Base-by-base conservation (phyloP, 35 echinoderm and acorn worm genomes). In the Lytechinus pictus region DNA sequence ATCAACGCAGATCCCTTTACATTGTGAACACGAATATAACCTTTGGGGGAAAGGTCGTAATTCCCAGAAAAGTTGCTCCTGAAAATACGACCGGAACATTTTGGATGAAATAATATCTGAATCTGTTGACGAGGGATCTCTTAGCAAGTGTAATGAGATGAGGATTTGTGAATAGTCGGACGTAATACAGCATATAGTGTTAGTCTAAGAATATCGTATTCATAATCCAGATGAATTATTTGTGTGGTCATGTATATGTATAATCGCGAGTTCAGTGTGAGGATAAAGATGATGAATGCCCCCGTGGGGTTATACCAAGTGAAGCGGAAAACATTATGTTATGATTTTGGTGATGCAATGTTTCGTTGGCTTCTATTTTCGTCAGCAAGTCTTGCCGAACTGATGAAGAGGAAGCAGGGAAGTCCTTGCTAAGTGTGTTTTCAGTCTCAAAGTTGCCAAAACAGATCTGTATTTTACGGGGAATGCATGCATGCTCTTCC, bases 361-460 rank as follows among this genome's bases (percentile, higher is more conserved):
- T 79, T 79, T 79, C 19, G 19, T 79, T 24, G 66, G 66, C n/a
- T 79, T 79, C 66, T 79, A 79, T 79, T 79, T 79, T 79, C 19
- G 66, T 79, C 66, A 79, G 66, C 66, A 24, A 79, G n/a, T 79
- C 66, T 79, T 79, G 66, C 66, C 66, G n/a, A 79, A 79, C n/a
- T 79, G 19, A 0, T 79, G 5, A 79, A 24, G 7, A 71, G 66
- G 66, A 79, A 79, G 66, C 19, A 79, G 66, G 66, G 21, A 79
- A 24, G 14, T 79, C 66, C 66, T 79, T 79, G 16, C 66, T n/a
- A 79, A 79, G 66, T 79, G 66, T 79, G 66, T 79, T 79, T 79
- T 79, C 66, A 24, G 19, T 79, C 16, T 79, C 19, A 79, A 24
- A 79, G 19, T 79, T 79, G 66, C 66, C 66, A 79, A 79, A 79